These are phyloP conservation scores for Drosophila ogumai DNA, from an alignment of 1,140 invertebrate species.

Conservation along the genomic window DNA sequence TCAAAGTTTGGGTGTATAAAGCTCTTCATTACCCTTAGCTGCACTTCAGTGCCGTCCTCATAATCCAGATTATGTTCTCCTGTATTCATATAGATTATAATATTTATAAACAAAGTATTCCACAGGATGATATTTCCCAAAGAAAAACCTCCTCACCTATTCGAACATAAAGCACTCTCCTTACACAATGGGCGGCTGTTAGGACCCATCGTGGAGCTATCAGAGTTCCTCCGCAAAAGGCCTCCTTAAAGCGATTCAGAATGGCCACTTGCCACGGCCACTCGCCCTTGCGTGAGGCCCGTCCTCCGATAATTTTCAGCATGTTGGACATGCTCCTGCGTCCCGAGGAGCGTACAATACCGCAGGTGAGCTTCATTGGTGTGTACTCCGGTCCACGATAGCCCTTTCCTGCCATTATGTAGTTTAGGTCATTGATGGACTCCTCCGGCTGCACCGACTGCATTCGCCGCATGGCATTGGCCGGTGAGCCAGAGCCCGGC, in stretches of 20 bases:
- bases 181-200: conserved; percentile 95
- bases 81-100: conserved; percentile 93
- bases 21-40: conserved; percentile 90
- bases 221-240: conserved; percentile 96
- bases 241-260: conserved; percentile 92
- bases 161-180: conserved; percentile 91
- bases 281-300: conserved; percentile 90
- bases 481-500: conserved; percentile 22
- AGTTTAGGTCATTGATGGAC: conserved; percentile 68
- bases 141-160: conserved; percentile 86
- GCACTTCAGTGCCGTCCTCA: conserved; percentile 89
- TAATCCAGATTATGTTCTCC: conserved; percentile 92
- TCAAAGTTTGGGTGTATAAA: conserved; percentile 94
- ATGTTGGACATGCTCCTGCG: conserved; percentile 85
- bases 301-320: conserved; percentile 94
- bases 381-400: conserved; percentile 78
- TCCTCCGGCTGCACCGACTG: conserved; percentile 41
- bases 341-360: conserved; percentile 66
- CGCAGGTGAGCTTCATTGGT: conserved; percentile 75
- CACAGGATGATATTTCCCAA: not conserved
- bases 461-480: conserved; percentile 57
- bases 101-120: too few relatives aligned
- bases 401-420: conserved; percentile 75
- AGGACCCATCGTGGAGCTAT: conserved; percentile 94
- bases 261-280: conserved; percentile 98